These are phyloP conservation scores for Aphaenogaster floridana DNA, from an alignment of 1,140 invertebrate species.

Conservation along the genomic window DNA sequence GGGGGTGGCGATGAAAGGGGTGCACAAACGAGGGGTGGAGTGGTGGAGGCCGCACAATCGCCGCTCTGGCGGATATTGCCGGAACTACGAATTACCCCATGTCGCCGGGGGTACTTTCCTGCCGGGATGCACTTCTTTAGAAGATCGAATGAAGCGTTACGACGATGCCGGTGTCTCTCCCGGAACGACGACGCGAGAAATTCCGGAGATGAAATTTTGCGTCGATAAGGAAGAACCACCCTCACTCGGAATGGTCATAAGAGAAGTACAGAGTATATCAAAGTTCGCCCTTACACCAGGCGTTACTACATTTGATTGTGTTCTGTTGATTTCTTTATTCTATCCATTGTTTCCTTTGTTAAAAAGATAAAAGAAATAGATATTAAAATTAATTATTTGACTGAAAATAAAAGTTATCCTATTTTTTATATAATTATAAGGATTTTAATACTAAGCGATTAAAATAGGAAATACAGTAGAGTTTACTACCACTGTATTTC, in stretches of 20 bases:
- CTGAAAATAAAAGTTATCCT: background rate
- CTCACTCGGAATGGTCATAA: slow-evolving; percentile 30
- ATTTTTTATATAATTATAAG: background rate
- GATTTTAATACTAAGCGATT: background rate
- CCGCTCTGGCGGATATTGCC: slow-evolving; percentile 82
- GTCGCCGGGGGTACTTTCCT: slow-evolving; percentile 67
- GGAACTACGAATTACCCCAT: slow-evolving; percentile 80
- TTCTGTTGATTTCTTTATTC: background rate
- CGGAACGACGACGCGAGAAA: slow-evolving; percentile 45
- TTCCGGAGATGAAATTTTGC: slow-evolving; percentile 48
- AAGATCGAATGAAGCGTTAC: slow-evolving; percentile 53
- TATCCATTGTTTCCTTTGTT: background rate
- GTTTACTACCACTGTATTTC: no score
- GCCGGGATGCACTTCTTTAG: slow-evolving; percentile 70
- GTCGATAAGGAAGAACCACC: slow-evolving; percentile 75
- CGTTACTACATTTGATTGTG: background rate
- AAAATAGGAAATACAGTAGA: background rate
- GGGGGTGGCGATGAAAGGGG: background rate
- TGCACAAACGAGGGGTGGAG: background rate
- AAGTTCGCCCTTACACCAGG: background rate
- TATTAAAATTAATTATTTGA: slow-evolving; percentile 3
- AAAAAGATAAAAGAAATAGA: background rate
- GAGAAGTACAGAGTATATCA: background rate
- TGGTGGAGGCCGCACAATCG: slow-evolving; percentile 72
- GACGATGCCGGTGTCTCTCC: slow-evolving; percentile 35